Conservation (phyloP, 2,797 vertebrate genomes). For the Lepidocolaptes lacrymiger region DNA sequence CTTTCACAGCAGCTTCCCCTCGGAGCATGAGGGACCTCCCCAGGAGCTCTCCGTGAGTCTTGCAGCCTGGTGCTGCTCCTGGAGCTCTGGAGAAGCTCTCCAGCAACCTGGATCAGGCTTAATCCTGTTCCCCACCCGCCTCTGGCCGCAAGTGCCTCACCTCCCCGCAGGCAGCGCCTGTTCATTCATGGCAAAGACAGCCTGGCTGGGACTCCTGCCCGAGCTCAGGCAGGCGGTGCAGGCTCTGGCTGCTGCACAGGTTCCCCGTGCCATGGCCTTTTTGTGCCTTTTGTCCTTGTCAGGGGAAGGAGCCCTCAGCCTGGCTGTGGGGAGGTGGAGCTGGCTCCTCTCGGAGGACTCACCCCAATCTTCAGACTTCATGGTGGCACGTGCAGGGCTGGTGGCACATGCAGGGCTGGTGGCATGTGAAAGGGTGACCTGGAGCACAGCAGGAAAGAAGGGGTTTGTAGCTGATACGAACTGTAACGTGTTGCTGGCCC, state of each 20-base stretch:
- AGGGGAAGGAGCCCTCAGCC: background rate
- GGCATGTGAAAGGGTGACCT: too few relatives aligned
- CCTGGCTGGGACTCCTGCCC: background rate
- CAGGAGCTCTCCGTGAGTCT: background rate
- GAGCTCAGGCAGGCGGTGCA: background rate
- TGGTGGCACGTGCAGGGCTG: background rate
- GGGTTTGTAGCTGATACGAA: background rate
- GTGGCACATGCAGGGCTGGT: background rate
- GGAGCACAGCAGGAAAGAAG: background rate
- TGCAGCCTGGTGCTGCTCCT: background rate
- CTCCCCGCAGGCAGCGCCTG: conserved; percentile 22
- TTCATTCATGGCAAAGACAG: conserved; percentile 1
- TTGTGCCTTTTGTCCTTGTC: background rate
- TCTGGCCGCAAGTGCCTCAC: background rate
- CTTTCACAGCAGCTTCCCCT: background rate
- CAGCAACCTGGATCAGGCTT: background rate
- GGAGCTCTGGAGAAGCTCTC: background rate
- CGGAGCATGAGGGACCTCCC: background rate
- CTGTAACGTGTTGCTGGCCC: background rate
- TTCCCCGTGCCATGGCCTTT: background rate
- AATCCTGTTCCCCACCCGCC: background rate
- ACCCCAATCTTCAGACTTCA: rapidly evolving
- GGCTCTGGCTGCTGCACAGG: background rate
- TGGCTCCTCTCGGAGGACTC: background rate
- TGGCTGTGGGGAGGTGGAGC: background rate